Conservation (phyloP, 2,797 vertebrate species). For the Alfaro cultratus region DNA sequence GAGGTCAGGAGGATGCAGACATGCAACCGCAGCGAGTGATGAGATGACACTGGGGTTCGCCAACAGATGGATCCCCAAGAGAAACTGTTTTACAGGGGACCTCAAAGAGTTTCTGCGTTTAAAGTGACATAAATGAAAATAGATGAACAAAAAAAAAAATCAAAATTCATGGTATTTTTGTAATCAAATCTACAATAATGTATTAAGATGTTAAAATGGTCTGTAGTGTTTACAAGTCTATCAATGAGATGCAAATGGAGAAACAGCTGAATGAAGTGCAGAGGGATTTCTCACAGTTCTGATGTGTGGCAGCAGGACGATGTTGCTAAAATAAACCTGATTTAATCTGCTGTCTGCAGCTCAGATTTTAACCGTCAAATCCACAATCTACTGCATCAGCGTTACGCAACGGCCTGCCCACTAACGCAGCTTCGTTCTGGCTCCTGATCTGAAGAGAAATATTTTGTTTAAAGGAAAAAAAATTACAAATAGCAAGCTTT, state of each 20-base stretch:
- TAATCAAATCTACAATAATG: no score
- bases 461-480: neutral
- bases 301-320: conserved; percentile 10
- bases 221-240: neutral
- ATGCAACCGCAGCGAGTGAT: neutral
- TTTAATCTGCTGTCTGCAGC: conserved; percentile 45
- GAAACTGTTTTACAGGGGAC: neutral
- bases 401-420: conserved; percentile 37
- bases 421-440: neutral
- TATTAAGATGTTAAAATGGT: no score
- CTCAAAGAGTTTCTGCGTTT: neutral
- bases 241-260: neutral
- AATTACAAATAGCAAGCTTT: neutral
- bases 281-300: conserved; percentile 3
- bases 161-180: no score
- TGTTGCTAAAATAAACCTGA: conserved; percentile 26
- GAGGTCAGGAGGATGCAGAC: conserved; percentile 1
- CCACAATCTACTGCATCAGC: conserved; percentile 18
- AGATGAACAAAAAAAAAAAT: no score
- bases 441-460: neutral
- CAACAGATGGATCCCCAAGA: conserved; percentile 28
- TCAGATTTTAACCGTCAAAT: conserved; percentile 25
- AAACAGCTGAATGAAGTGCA: neutral
- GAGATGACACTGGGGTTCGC: conserved; percentile 21
- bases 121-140: neutral